Percentiles rank a stretch among this genome's conserved stretches.
phyloP scores from a whole-genome alignment of 2,888 invertebrate species.

The Morpho helenor region DNA sequence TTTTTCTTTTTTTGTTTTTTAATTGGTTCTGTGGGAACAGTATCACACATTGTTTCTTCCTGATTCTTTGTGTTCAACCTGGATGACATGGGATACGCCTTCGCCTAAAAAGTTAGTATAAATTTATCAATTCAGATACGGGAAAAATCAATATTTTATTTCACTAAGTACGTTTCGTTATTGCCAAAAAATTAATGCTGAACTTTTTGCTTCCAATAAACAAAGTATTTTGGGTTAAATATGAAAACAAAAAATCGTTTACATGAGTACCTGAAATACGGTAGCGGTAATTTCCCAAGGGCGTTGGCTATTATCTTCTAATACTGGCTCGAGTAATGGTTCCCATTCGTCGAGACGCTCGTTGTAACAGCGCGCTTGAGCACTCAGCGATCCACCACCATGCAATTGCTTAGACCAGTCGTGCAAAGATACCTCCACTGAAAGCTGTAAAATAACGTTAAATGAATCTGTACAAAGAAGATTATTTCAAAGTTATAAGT shows the following conservation, averaged over 20 bases:
- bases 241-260: background rate
- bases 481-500: no score
- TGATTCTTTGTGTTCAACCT: constrained; percentile 49
- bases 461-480: no score
- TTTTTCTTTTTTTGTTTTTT: constrained; percentile 53
- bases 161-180: no score
- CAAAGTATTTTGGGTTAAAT: no score
- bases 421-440: constrained; percentile 79
- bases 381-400: constrained; percentile 55
- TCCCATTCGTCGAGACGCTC: constrained; percentile 88
- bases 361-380: constrained; percentile 82
- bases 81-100: constrained; percentile 78
- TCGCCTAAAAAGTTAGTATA: constrained; percentile 56
- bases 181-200: no score
- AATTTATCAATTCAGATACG: background rate
- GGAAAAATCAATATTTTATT: no score
- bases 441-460: constrained; percentile 46
- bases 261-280: constrained; percentile 70
- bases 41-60: constrained; percentile 42
- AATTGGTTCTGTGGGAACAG: constrained; percentile 38
- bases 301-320: constrained; percentile 82
- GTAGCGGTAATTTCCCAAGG: constrained; percentile 86
- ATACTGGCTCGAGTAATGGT: constrained; percentile 88
- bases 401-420: constrained; percentile 84
- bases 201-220: no score